Evolutionary conservation across 2,113 vertebrate species (phyloP).

Genomic region (Oncorhynchus clarkii): DNA sequence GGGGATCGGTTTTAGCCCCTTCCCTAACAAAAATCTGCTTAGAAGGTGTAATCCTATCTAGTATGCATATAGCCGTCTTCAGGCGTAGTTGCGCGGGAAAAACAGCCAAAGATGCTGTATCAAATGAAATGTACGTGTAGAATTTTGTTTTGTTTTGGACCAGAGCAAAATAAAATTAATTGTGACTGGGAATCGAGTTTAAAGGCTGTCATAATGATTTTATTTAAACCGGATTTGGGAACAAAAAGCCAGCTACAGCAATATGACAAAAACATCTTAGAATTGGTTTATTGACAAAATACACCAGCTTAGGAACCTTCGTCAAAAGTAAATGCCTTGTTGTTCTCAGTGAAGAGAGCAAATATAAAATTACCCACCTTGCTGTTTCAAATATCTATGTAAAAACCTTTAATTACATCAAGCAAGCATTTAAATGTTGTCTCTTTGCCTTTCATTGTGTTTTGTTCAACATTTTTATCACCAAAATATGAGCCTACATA

Average conservation of each 20-base stretch:
- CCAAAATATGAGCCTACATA: background rate
- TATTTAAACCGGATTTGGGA: constrained; percentile 73
- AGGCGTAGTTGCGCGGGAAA: constrained; percentile 73
- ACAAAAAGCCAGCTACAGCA: constrained; percentile 60
- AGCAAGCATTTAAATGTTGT: background rate
- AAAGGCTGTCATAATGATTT: constrained; percentile 77
- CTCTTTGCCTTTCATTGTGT: too few relatives aligned
- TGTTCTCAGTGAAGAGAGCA: background rate
- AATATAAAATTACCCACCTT: background rate
- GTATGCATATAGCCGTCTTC: constrained; percentile 75
- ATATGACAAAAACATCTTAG: constrained; percentile 58
- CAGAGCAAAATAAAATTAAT: constrained; percentile 63
- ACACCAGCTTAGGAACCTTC: constrained; percentile 15
- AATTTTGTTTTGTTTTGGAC: constrained; percentile 40
- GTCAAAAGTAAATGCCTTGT: constrained; percentile 30
- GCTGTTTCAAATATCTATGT: background rate
- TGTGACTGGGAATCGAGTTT: constrained; percentile 55
- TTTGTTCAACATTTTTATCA: background rate
- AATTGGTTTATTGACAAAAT: constrained; percentile 62
- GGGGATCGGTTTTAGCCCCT: constrained; percentile 71
- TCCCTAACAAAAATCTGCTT: constrained; percentile 71
- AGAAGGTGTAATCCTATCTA: constrained; percentile 81
- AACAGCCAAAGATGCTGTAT: constrained; percentile 80
- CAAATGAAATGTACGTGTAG: constrained; percentile 73
- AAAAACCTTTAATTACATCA: background rate